These are phyloP conservation scores for Clamator glandarius DNA, from an alignment of 2,797 vertebrate genomes.

Conservation along the genomic window DNA sequence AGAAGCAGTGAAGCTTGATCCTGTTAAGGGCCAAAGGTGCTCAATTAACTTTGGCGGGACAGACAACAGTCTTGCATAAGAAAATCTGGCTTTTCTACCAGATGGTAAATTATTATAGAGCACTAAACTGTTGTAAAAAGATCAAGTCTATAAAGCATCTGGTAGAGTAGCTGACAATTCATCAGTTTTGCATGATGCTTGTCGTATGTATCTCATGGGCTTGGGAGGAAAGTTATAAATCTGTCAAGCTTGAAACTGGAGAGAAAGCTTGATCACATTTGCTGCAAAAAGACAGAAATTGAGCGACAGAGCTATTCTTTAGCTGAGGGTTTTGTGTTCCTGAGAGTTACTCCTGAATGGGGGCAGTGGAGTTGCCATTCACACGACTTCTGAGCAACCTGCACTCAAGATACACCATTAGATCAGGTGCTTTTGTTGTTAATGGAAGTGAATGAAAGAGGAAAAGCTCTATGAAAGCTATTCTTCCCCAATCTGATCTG, in stretches of 20 bases:
- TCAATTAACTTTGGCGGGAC: not conserved
- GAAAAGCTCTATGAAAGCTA: slow-evolving; percentile 33
- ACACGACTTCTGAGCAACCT: slow-evolving; percentile 42
- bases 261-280: slow-evolving; percentile 38
- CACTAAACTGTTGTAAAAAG: slow-evolving; percentile 56
- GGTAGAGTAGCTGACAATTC: slow-evolving; percentile 31
- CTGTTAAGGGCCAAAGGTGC: not conserved
- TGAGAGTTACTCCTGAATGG: slow-evolving; percentile 30
- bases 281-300: slow-evolving; percentile 2
- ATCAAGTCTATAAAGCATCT: slow-evolving; percentile 62
- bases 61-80: not conserved
- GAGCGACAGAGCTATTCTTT: slow-evolving; percentile 23
- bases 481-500: not conserved
- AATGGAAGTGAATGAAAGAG: slow-evolving; percentile 41
- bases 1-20: not conserved
- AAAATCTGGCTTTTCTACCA: slow-evolving; percentile 24
- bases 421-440: slow-evolving; percentile 46
- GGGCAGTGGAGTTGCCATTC: slow-evolving; percentile 23
- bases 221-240: slow-evolving; percentile 43
- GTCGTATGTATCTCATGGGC: slow-evolving; percentile 40
- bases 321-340: slow-evolving; percentile 36
- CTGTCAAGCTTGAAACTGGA: slow-evolving; percentile 18
- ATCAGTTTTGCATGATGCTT: slow-evolving; percentile 38
- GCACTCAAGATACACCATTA: slow-evolving; percentile 21
- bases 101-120: slow-evolving; percentile 47